Base-by-base conservation (phyloP, 2,797 vertebrate genomes). In the Acropternis orthonyx region DNA sequence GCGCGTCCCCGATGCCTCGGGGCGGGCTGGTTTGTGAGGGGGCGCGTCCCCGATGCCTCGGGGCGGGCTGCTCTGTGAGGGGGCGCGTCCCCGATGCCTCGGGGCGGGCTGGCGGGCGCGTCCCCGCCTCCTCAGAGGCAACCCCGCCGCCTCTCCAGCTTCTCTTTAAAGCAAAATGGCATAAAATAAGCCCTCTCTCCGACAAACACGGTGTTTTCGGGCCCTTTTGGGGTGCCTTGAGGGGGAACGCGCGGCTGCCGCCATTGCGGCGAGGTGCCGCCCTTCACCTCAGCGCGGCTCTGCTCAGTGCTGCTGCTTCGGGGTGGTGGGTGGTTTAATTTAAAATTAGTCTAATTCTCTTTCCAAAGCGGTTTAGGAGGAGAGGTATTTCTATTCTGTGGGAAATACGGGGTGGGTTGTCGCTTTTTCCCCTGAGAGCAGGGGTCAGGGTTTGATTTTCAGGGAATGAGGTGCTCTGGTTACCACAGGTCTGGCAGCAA, bases 401-500 rank as follows among this genome's bases (percentile, higher is more conserved):
- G 12, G 27, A 84, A 88, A 68, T 48, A 49, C 0, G 1, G 6
- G 3, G 17, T 39, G 32, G 5, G 34, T 55, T 32, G 32, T 19
- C 18, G 28, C 0, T 13, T 11, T 66, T 28, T 10, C 44, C 14
- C 5, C 22, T 32, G 10, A 66, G 68, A 61, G 30, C 21, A 24
- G 28, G 8, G 32, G 8, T 46, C 12, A 12, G 39, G 23, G 7
- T 7, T 54, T 71, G 62, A 26, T 9, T 75, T 48, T n/a, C 54
- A 4, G 10, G 30, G 24, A 14, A 14, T 44, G 14, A 52, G 12
- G 19, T 12, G 39, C 17, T 44, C 12, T 24, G 14, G 2, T 15
- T 54, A 3, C 36, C 71, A 7, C 61, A 18, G 0, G 0, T 7
- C 48, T 4, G 0, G 12, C 46, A 43, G 63, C 0, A 1, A 51